A percentile compares a stretch with the other conserved stretches of the same genome.
Evolutionary conservation across 1,140 invertebrate genomes (phyloP).

Genomic region (Drosophila lini): DNA sequence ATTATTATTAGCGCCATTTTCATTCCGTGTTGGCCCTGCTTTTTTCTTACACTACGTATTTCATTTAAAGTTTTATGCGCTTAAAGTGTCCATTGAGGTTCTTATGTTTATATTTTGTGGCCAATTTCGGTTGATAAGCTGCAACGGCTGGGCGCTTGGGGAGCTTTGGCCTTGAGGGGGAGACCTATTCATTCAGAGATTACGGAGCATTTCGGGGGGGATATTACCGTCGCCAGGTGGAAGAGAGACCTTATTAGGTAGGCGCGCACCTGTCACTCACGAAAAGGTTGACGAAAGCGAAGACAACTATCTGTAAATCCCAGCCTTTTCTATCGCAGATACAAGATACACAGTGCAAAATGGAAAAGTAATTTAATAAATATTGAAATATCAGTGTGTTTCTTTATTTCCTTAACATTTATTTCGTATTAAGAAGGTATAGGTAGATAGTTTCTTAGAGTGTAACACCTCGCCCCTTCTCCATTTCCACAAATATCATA

Average conservation of each 20-base stretch:
- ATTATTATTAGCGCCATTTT: constrained; percentile 84
- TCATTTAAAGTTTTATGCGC: constrained; percentile 79
- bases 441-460: background rate
- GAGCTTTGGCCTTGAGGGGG: constrained; percentile 5
- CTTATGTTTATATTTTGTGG: constrained; percentile 45
- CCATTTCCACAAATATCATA: constrained; percentile 26
- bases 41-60: constrained; percentile 59
- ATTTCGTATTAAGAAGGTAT: too few relatives aligned
- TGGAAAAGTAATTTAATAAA: background rate
- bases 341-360: constrained; percentile 1
- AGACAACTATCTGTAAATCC: constrained; percentile 21
- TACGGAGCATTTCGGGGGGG: constrained; percentile 19
- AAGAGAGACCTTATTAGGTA: constrained; percentile 15
- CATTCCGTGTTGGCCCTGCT: constrained; percentile 37
- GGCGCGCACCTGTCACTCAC: constrained; percentile 59
- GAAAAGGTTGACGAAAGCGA: constrained; percentile 47
- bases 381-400: background rate
- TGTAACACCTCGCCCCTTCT: constrained; percentile 4
- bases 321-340: background rate
- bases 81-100: constrained; percentile 59
- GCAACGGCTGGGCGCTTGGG: background rate
- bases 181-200: constrained; percentile 27
- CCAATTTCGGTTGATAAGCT: constrained; percentile 18
- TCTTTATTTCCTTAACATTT: background rate
- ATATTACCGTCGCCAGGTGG: background rate